Percentiles rank a stretch among this genome's conserved stretches.
These are phyloP conservation scores for Caloenas nicobarica DNA, from an alignment of 2,113 vertebrate species.

Conservation along the genomic window DNA sequence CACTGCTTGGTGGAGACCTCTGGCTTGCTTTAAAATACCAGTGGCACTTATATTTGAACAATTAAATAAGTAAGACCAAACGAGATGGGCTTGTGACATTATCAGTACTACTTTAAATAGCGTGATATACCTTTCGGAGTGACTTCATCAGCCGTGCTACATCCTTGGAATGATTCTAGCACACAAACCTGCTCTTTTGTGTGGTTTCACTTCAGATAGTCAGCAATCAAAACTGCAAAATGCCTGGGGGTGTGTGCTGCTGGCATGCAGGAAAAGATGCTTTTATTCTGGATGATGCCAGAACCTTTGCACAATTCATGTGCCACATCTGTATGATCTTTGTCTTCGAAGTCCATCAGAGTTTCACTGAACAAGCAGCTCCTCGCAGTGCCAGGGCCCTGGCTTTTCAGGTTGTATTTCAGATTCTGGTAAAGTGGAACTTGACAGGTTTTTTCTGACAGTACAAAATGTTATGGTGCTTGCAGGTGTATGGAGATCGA, in stretches of 20 bases:
- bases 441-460: neutral
- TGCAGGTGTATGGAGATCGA: neutral
- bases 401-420: neutral
- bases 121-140: neutral
- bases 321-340: neutral
- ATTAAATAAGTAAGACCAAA: neutral
- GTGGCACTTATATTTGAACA: neutral
- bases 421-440: neutral
- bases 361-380: neutral
- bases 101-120: neutral
- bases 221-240: neutral
- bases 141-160: neutral
- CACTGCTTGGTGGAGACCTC: neutral
- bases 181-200: neutral
- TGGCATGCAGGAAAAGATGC: neutral
- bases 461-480: no score
- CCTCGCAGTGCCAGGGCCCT: neutral
- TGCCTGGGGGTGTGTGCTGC: neutral
- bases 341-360: fast-evolving
- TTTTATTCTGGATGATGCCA: neutral
- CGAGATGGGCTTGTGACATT: fast-evolving
- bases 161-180: no score
- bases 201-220: neutral
- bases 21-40: neutral
- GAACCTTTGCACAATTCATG: neutral